These are phyloP conservation scores for Eulithis testata DNA, from an alignment of 2,888 invertebrate genomes.

Conservation along the genomic window DNA sequence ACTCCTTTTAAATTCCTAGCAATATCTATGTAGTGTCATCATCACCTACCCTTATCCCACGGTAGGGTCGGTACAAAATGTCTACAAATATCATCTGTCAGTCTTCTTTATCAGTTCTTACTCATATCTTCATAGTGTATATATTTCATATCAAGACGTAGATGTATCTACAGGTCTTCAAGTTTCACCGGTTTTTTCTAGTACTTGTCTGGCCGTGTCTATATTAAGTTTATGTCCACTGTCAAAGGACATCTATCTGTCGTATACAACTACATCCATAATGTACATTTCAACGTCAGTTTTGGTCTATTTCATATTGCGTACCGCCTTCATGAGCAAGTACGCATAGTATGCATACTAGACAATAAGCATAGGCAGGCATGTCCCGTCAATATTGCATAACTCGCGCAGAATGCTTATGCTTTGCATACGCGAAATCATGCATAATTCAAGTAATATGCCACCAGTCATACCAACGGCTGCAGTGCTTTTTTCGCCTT, in stretches of 20 bases:
- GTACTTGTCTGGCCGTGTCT: constrained; percentile 11
- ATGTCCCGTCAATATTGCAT: constrained; percentile 52
- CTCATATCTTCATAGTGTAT: too few species aligned
- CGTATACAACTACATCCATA: constrained; percentile 19
- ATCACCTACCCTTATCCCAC: too few species aligned
- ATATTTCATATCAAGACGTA: too few species aligned
- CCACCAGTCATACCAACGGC: constrained; percentile 43
- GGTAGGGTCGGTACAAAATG: too few species aligned
- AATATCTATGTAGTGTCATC: too few species aligned
- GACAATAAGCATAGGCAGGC: constrained; percentile 41
- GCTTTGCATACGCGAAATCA: constrained; percentile 55
- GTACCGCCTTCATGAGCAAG: constrained; percentile 34
- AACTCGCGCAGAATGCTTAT: constrained; percentile 51
- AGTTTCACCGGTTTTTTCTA: constrained; percentile 23
- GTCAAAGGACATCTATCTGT: constrained; percentile 32
- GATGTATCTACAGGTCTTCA: too few species aligned
- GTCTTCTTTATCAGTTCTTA: too few species aligned
- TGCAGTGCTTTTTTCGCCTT: constrained; percentile 43
- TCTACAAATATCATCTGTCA: too few species aligned
- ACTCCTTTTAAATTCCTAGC: too few species aligned
- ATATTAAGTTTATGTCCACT: constrained; percentile 15
- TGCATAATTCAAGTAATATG: constrained; percentile 62
- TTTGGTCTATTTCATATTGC: constrained; percentile 39
- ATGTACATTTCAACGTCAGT: constrained; percentile 36
- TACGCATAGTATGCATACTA: constrained; percentile 15